Evolutionary conservation across 2,888 invertebrate species (phyloP).

Genomic region (Napeogenes sylphis): DNA sequence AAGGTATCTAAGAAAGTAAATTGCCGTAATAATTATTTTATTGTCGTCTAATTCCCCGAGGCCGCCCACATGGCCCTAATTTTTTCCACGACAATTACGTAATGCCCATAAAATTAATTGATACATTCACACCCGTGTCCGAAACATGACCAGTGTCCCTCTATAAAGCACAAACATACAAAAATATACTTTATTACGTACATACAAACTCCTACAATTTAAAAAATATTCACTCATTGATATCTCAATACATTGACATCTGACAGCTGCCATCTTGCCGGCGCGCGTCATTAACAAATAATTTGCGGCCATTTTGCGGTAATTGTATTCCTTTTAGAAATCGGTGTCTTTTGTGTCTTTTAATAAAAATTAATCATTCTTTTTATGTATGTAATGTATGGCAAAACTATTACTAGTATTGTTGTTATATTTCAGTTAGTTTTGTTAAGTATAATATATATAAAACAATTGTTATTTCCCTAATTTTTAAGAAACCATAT

Average conservation of each 20-base stretch:
- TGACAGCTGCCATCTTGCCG: conserved; percentile 71
- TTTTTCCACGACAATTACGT: conserved; percentile 70
- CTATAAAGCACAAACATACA: conserved; percentile 24
- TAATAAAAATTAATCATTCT: no score
- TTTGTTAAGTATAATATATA: no score
- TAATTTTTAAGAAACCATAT: conserved; percentile 42
- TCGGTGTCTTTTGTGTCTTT: no score
- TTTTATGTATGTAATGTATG: no score
- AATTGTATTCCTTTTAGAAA: conserved; percentile 6
- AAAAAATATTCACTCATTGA: conserved; percentile 35
- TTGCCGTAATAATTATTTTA: conserved; percentile 13
- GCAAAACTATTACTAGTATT: no score
- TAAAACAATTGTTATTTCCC: conserved; percentile 3
- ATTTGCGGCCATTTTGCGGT: conserved; percentile 43
- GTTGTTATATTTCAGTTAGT: no score
- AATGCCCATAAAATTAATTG: conserved; percentile 70
- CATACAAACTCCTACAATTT: no score
- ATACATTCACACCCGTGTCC: conserved; percentile 63
- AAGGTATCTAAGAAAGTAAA: no score
- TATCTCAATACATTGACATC: conserved; percentile 55
- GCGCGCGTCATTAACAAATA: conserved; percentile 45
- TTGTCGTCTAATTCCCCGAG: conserved; percentile 7
- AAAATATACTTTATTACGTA: conserved; percentile 1
- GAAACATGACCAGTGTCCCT: conserved; percentile 56
- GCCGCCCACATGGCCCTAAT: conserved; percentile 50